Base-by-base conservation (phyloP, 1,140 invertebrate species). In the Maniola jurtina region DNA sequence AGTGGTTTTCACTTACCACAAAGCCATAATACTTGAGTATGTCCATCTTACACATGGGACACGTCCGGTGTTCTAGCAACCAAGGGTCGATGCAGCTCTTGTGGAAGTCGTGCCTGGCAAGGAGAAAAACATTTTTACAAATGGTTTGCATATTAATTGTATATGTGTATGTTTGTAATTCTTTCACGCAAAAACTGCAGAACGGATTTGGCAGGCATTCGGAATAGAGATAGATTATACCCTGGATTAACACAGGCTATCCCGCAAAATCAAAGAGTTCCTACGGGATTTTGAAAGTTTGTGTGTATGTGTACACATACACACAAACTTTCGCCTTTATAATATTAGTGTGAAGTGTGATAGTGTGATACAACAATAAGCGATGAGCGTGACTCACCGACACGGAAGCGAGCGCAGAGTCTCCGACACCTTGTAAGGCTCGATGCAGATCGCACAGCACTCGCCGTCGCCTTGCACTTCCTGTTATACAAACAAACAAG, bases 1-100 rank as follows among this genome's bases (percentile, higher is more conserved):
- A 6, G 13, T 13, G 5, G 5, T 11, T 11, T 35, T 56, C 81
- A 92, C 94, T 94, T 84, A 95, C 95, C 92, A 95, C 94, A 88
- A 96, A 95, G 52, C 97, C 97, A 88, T 97, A 98, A 77, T 97
- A 96, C 84, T 97, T 96, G 13, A 98, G 92, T 79, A 99, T 98
- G 86, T 98, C 97, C 94, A 97, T 95, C 91, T 98, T 98, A 90
- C 97, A 98, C 96, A 98, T 98, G 13, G 97, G 97, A 91, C 97
- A 98, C 16, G 96, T 98, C 67, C 97, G 92, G 84, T 98, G 96
- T 79, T 98, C 96, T 70, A 98, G 89, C 34, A 99, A 92, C 97
- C 97, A 99, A 5, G 97, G 96, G 92, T 99, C 97, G 64, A 99
- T 97, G 92, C 97, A 98, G 65, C 92, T 94, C 91, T 98, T 98